Conservation (phyloP, 2,888 invertebrate species). For the Diaperis boleti region DNA sequence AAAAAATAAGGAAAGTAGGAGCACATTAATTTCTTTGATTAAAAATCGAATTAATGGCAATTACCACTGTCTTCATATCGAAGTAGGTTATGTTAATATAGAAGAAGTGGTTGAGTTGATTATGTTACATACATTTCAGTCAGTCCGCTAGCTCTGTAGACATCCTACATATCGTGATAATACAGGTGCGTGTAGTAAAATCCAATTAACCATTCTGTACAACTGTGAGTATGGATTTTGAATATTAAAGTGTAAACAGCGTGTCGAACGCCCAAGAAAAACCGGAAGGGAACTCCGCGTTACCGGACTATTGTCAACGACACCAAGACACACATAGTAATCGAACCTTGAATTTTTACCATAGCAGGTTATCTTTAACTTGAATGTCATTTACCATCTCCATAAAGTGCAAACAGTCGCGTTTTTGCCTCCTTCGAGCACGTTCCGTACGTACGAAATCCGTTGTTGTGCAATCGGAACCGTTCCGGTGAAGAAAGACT, state of each 20-base stretch:
- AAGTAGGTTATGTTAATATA: background rate
- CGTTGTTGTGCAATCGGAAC: conserved; percentile 24
- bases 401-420: background rate
- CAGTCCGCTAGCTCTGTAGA: background rate
- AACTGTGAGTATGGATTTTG: too few species aligned
- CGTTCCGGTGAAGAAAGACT: conserved; percentile 32
- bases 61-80: background rate
- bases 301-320: conserved; percentile 3
- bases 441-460: conserved; percentile 4
- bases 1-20: background rate
- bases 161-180: background rate
- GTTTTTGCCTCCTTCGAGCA: background rate
- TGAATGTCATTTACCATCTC: background rate
- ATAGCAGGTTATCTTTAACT: background rate
- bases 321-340: conserved; percentile 10
- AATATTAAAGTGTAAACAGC: too few species aligned
- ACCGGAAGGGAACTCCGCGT: conserved; percentile 14
- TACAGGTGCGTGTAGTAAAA: background rate
- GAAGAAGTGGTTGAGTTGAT: background rate
- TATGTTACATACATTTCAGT: background rate
- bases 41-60: background rate
- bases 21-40: background rate
- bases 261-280: background rate
- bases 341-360: conserved; percentile 22
- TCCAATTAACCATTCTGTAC: too few species aligned